These are phyloP conservation scores for Lacerta agilis DNA, from an alignment of 2,797 vertebrate genomes.

Conservation along the genomic window DNA sequence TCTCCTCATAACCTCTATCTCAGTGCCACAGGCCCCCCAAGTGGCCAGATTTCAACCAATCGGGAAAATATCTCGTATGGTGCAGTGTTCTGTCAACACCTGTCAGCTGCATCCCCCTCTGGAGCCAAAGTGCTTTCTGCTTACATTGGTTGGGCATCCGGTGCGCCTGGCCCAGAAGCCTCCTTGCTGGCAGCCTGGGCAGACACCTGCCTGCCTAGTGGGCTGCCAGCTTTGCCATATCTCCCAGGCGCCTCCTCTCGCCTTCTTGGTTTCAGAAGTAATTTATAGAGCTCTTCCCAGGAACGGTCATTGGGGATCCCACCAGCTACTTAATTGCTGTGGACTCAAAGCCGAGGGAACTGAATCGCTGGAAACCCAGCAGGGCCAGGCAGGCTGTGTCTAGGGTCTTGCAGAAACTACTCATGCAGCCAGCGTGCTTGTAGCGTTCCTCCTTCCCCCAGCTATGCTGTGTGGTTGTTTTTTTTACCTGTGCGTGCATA, in stretches of 20 bases:
- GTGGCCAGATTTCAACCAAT: background rate
- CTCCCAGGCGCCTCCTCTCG: background rate
- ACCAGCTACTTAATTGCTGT: no score
- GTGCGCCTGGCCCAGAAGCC: background rate
- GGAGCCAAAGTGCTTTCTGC: background rate
- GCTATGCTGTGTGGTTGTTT: no score
- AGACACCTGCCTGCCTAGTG: background rate
- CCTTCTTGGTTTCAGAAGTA: background rate
- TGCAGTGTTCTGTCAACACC: background rate
- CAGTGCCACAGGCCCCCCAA: background rate
- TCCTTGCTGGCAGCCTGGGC: background rate
- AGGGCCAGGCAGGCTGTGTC: background rate
- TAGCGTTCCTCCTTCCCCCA: no score
- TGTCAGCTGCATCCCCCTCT: background rate
- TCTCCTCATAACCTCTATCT: no score
- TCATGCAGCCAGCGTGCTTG: background rate
- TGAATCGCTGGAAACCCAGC: background rate
- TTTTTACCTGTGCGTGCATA: no score
- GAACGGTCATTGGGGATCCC: background rate
- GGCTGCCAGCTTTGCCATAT: background rate
- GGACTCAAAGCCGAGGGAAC: background rate
- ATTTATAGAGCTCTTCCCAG: background rate
- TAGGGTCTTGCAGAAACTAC: background rate
- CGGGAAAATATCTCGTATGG: background rate
- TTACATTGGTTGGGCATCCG: background rate